Evolutionary conservation across 30 jellyfish, hydroid and myxozoan species (phyloP), one percentile per base, ranked within the genome.

Genomic region (Aurelia coerulea): DNA sequence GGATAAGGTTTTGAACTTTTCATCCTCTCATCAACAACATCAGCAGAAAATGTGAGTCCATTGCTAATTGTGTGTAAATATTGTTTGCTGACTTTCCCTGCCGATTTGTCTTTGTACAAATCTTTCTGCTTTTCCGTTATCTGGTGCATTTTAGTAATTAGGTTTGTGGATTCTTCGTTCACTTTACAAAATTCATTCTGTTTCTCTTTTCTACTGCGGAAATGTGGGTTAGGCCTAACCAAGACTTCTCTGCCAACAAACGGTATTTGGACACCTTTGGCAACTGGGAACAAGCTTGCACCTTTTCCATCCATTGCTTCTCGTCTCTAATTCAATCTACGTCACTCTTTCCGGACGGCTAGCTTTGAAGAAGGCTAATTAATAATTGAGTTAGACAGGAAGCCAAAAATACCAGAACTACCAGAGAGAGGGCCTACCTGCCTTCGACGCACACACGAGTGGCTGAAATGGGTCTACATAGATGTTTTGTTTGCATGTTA

Each of bases 1-100:
- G 83, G 46, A 51, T 64, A 64, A 8, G 87, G 79, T 17, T 65
- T 50, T 10, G 76, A 8, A 59, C 49, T 60, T 16, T 32, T 68
- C 9, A 78, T 82, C 64, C 96, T 54, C n/a, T 78, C 88, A 34
- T 51, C 80, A 70, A 88, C 41, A 11, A 88, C 96, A 52, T 88
- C 96, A 4, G 72, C 90, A 15, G 83, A 62, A 80, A 88, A 88
- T 58, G 83, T 52, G 35, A 88, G 64, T 5, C 96, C 96, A 58
- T 64, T 72, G 42, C 96, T 88, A 19, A 88, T 64, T 19, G 85
- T 41, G 35, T 88, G 49, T 32, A 88, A 63, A 59, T 79, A 88
- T n/a, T 62, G 72, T 32, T 69, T 33, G n/a, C 50, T 75, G 18
- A 87, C 39, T 69, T 31, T 79, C 33, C 88, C 84, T 59, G 79